Evolutionary conservation across 2,113 vertebrate species (phyloP), one percentile per base, ranked within the genome.

Genomic region (Ahaetulla prasina): DNA sequence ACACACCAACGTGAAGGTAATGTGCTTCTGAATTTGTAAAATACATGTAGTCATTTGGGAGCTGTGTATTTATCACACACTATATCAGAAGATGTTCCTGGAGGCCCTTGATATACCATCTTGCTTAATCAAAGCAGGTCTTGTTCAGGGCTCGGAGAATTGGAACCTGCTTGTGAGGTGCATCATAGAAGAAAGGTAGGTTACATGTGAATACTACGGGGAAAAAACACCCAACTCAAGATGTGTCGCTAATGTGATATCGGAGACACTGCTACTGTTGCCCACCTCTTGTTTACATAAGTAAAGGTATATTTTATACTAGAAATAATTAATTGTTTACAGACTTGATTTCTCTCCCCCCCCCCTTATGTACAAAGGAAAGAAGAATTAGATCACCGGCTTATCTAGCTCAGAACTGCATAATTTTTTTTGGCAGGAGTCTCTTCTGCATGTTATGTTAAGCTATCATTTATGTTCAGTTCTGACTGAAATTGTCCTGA

Each of bases 1-100:
- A 95, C 98, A 98, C 96, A 97, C 97, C 93, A 96, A 95, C 95
- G 87, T 98, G 95, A 99, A 98, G 98, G 99, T 99, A 97, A 45
- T 96, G 43, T 91, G 1, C 94, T 47, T 54, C 22, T 84, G 18
- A 23, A 20, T 80, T 45, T 55, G 14, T n/a, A 43, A 45, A 85
- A 3, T 25, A 39, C 20, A 50, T 47, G 6, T n/a, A 16, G 27
- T 80, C 8, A n/a, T 80, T 87, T n/a, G 25, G 53, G 45, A 39
- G 25, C 30, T 35, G 11, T 84, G 25, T 63, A 30, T 57, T 88
- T 43, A 39, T 43, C 16, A n/a, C 25, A 89, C 16, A 80, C 25
- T 54, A 18, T 23, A 12, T 43, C 39, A 54, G 39, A 30, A 43
- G 3, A 68, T 88, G 14, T 49, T 52, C 20, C 39, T 30, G 85